Evolutionary conservation across 2,113 vertebrate species (phyloP).

Genomic region (Bothrops jararaca): DNA sequence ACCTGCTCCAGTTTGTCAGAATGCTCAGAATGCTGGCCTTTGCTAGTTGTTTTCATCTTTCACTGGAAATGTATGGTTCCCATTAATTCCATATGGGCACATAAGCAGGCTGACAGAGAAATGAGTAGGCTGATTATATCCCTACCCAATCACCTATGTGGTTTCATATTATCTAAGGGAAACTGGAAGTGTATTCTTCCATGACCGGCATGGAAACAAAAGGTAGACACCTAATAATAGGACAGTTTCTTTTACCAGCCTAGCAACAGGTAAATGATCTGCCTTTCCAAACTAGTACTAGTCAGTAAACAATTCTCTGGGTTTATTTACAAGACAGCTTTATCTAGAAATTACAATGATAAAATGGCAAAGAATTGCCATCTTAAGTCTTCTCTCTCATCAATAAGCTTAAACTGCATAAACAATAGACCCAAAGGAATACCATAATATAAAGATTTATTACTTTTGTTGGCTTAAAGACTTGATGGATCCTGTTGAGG

Average conservation of each 20-base stretch:
- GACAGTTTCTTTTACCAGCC: background rate
- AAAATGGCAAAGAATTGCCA: background rate
- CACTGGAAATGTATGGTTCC: background rate
- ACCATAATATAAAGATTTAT: background rate
- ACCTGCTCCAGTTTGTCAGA: too few species aligned
- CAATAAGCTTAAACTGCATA: background rate
- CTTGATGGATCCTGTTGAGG: background rate
- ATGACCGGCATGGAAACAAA: background rate
- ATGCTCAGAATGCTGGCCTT: too few species aligned
- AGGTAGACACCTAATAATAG: background rate
- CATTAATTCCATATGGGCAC: background rate
- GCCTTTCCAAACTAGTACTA: background rate
- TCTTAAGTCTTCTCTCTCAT: background rate
- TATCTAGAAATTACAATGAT: background rate
- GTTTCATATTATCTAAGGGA: background rate
- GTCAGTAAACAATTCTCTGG: background rate
- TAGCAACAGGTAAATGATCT: background rate
- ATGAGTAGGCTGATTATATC: background rate
- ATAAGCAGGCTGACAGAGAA: background rate
- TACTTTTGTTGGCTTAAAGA: background rate
- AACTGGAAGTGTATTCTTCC: background rate
- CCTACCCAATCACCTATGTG: background rate
- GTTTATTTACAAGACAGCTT: background rate
- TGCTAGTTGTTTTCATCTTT: too few species aligned
- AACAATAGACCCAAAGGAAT: background rate